Evolutionary conservation across 2,797 vertebrate genomes (phyloP), one percentile per base, ranked within the genome.

Genomic region (Leucoraja ocellata): DNA sequence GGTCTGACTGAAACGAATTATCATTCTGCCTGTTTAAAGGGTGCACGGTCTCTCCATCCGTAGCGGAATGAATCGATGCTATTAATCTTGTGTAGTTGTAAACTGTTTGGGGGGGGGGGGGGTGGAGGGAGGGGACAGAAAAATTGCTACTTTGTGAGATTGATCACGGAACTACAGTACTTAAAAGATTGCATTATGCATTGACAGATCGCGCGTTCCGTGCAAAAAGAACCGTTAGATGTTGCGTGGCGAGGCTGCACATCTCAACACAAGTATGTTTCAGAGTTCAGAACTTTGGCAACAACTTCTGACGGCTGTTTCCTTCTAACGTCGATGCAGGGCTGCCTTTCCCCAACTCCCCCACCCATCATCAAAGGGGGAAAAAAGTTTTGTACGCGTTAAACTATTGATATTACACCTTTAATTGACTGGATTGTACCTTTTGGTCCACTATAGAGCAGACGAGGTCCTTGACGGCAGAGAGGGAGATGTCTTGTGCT

Each of bases 401-500:
- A 68, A 88, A 32, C 14, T 28, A n/a, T 84, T 4, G 14, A n/a
- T 39, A 28, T 86, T 28, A 2, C 3, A 23, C 32, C 16, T 10
- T 68, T 16, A 32, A 9, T 16, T 9, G 68, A 63, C 3, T 68
- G 93, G 93, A 96, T 93, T 93, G 58, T 98, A 99, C 98, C 98
- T 99, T 99, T 95, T 99, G 98, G 96, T 99, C 98, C 95, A 99
- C 98, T 95, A 99, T 98, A 94, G 98, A 99, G 96, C 98, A 99
- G 94, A 99, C 98, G 63, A 99, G 97, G 95, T 99, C 98, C 96
- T 98, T 99, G 94, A 99, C 98, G 91, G 98, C 96, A 25, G 98
- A 98, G 94, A 99, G 96, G 10, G 98, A 98, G 94, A 99, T 96
- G 95, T 99, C 98, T 94, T 97, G 97, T 94, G 98, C 96, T 95